These are phyloP conservation scores for Scaptomyza hsui DNA, from an alignment of 1,140 invertebrate genomes.

Conservation along the genomic window DNA sequence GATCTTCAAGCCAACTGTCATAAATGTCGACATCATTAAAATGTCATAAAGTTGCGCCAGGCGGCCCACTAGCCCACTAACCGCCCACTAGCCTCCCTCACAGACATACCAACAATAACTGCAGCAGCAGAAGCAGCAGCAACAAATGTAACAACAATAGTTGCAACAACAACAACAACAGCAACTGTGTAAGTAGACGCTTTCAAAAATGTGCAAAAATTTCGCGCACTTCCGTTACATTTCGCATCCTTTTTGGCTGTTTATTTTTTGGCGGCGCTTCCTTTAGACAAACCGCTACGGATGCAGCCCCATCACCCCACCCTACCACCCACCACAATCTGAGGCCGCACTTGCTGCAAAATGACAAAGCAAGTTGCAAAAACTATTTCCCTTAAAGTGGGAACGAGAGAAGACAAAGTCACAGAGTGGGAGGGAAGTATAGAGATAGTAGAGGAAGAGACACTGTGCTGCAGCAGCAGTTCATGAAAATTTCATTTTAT, in stretches of 20 bases:
- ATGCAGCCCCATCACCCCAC: conserved; percentile 46
- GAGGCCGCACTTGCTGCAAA: conserved; percentile 32
- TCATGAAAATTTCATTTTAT: conserved; percentile 62
- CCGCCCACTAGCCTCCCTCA: neutral
- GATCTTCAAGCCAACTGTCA: conserved; percentile 70
- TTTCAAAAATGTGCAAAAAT: conserved; percentile 71
- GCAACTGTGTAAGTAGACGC: conserved; percentile 21
- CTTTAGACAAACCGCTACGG: conserved; percentile 73
- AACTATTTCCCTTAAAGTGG: conserved; percentile 45
- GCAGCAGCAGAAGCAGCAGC: neutral
- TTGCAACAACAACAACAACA: conserved; percentile 6
- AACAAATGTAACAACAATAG: neutral
- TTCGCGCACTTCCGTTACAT: conserved; percentile 76
- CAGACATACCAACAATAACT: neutral
- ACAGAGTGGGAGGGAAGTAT: neutral
- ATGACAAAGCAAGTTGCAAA: conserved; percentile 65
- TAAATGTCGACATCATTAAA: conserved; percentile 78
- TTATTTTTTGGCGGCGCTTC: conserved; percentile 68
- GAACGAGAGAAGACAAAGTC: conserved; percentile 4
- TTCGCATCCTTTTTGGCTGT: conserved; percentile 71
- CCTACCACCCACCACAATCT: conserved; percentile 26
- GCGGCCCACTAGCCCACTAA: neutral
- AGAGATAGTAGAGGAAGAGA: neutral
- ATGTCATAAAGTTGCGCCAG: conserved; percentile 62
- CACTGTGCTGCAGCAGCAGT: conserved; percentile 22